phyloP scores from a whole-genome alignment of 1,140 invertebrate species.

The Ruditapes philippinarum region DNA sequence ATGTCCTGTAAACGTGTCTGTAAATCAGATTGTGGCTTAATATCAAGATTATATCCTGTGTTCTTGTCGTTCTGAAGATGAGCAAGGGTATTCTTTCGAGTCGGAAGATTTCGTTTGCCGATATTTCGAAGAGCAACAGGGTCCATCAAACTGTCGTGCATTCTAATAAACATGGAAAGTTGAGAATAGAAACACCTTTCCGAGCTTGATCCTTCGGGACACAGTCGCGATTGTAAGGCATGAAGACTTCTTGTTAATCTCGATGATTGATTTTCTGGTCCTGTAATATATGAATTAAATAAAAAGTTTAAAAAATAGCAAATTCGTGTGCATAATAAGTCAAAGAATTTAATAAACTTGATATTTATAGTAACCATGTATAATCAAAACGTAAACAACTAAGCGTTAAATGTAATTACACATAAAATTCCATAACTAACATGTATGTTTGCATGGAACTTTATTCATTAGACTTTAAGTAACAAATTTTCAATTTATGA shows the following conservation, averaged over 20 bases:
- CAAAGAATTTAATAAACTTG: too few relatives aligned
- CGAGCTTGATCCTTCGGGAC: conserved; percentile 17
- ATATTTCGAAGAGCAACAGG: conserved; percentile 28
- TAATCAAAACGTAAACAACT: too few relatives aligned
- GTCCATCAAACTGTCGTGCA: conserved; percentile 32
- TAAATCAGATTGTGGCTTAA: not conserved
- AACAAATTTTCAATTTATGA: too few relatives aligned
- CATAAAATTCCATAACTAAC: too few relatives aligned
- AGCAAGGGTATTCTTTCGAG: not conserved
- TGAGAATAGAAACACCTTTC: conserved; percentile 40
- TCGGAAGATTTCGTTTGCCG: not conserved
- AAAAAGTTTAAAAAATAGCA: too few relatives aligned
- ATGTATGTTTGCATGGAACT: too few relatives aligned
- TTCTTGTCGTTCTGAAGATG: not conserved
- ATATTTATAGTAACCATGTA: too few relatives aligned
- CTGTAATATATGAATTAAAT: too few relatives aligned
- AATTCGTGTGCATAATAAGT: too few relatives aligned
- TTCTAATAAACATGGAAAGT: conserved; percentile 35
- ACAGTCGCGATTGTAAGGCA: conserved; percentile 24
- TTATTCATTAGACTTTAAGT: too few relatives aligned
- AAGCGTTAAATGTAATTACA: too few relatives aligned
- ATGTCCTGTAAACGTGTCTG: not conserved
- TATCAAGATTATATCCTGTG: not conserved
- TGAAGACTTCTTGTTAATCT: conserved; percentile 11
- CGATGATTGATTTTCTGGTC: not conserved